Evolutionary conservation across 2,113 vertebrate species (phyloP), one percentile per base, ranked within the genome.

Genomic region (Seriola rivoliana): DNA sequence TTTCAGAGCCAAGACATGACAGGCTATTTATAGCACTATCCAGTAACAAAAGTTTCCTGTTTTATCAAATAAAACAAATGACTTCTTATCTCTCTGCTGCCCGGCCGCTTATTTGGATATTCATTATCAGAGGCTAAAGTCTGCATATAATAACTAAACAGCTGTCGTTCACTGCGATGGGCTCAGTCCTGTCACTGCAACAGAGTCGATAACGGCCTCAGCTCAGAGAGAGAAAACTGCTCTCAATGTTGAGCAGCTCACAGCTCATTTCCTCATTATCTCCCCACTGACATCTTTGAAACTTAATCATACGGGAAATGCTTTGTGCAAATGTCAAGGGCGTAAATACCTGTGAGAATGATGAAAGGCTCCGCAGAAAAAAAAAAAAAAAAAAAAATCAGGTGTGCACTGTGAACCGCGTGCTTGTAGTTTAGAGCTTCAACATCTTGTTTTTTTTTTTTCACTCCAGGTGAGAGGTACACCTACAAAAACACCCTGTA

Each of bases 11-110:
- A 86, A 89, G 80, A 50, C 55, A 69, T 7, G 38, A 57, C 3
- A 0, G 6, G 38, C 68, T 91, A 91, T 91, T 87, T 83, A 87
- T 86, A 86, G 80, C 73, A 62, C 44, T 29, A 67, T 48, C 40
- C 75, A 84, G 68, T 13, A 60, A 88, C 71, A 83, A 59, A 78
- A 60, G 67, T 89, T 90, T 92, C 89, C 82, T 62, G 81, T 84
- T 87, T 68, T 65, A 83, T 71, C 60, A 81, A 80, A 78, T 54
- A 86, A 80, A 80, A 85, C 85, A 63, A 46, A 57, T 2, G 48
- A 42, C 42, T 70, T 62, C 76, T 91, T 91, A 91, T 93, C 91
- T 91, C 57, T 36, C 19, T 52, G 75, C 73, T 65, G 10, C 73
- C n/a, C 21, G 34, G 42, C 75, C 16, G 65, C 58, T 38, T 66